Conservation (phyloP, 2,888 invertebrate genomes). For the Pristionchus japonicus region DNA sequence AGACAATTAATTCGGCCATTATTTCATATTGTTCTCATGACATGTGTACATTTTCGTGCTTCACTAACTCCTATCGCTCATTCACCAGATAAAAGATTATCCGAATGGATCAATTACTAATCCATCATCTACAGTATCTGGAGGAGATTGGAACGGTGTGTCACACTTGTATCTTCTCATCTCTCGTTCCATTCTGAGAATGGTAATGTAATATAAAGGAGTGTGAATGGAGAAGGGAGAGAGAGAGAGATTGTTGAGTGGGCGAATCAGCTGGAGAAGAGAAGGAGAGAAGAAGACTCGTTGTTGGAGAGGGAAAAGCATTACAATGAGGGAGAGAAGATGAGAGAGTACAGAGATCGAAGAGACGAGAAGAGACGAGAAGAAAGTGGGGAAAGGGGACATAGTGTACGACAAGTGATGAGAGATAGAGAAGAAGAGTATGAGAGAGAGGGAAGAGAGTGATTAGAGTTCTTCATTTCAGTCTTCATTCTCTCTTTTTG, state of each 20-base stretch:
- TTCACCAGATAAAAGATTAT: constrained; percentile 13
- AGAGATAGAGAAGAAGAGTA: constrained; percentile 20
- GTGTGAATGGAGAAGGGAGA: constrained; percentile 2
- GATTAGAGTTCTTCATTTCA: no score
- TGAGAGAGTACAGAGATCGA: background rate
- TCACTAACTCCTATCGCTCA: constrained; percentile 24
- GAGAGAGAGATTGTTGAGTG: background rate
- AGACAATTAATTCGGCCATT: background rate
- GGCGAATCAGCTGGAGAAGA: constrained; percentile 39
- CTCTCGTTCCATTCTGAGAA: background rate
- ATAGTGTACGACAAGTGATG: constrained; percentile 19
- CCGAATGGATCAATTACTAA: background rate
- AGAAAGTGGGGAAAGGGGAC: background rate
- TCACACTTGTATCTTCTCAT: background rate
- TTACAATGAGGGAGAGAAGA: constrained; percentile 38
- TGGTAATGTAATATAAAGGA: background rate
- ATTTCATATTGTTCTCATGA: constrained; percentile 31
- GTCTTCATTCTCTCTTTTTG: background rate
- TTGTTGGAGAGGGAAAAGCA: no score
- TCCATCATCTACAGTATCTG: background rate
- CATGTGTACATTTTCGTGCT: constrained; percentile 24
- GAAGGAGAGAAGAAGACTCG: background rate
- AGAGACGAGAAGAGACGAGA: background rate
- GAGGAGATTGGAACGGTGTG: background rate
- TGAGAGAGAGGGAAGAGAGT: constrained; percentile 7